These are phyloP conservation scores for Lasioglossum albipes DNA, from an alignment of 1,140 invertebrate genomes.

Conservation along the genomic window DNA sequence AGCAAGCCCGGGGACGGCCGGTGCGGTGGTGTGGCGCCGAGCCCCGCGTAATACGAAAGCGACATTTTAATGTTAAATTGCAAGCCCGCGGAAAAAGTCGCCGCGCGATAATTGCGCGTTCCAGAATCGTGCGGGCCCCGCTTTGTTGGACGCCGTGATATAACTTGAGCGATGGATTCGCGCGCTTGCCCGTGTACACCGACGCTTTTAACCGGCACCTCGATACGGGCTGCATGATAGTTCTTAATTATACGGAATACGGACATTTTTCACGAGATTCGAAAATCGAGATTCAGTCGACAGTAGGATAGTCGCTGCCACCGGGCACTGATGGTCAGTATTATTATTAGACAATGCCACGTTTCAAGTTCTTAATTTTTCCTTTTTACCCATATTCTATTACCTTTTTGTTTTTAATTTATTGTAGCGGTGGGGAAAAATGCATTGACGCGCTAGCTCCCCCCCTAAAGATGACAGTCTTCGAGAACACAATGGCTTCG, in stretches of 20 bases:
- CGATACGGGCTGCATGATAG: too few species aligned
- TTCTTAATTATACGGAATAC: neutral
- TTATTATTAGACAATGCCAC: too few species aligned
- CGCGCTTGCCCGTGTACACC: neutral
- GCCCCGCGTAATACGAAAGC: conserved; percentile 8
- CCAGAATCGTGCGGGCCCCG: neutral
- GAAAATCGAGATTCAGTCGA: neutral
- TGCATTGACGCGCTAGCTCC: too few species aligned
- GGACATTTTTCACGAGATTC: neutral
- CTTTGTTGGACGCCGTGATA: conserved; percentile 15
- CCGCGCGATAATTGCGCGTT: conserved; percentile 29
- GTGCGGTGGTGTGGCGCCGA: neutral
- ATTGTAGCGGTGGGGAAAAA: too few species aligned
- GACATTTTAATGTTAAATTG: conserved; percentile 36
- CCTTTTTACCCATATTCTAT: too few species aligned
- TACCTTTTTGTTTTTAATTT: too few species aligned
- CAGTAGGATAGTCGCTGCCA: too few species aligned
- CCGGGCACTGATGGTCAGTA: too few species aligned
- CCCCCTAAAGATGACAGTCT: too few species aligned
- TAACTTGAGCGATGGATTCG: conserved; percentile 24
- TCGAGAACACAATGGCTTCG: too few species aligned
- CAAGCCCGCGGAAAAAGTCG: conserved; percentile 20
- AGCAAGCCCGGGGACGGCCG: neutral
- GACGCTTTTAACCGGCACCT: neutral
- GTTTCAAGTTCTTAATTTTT: too few species aligned